These are phyloP conservation scores for Nestor notabilis DNA, from an alignment of 2,113 vertebrate genomes.

Conservation along the genomic window DNA sequence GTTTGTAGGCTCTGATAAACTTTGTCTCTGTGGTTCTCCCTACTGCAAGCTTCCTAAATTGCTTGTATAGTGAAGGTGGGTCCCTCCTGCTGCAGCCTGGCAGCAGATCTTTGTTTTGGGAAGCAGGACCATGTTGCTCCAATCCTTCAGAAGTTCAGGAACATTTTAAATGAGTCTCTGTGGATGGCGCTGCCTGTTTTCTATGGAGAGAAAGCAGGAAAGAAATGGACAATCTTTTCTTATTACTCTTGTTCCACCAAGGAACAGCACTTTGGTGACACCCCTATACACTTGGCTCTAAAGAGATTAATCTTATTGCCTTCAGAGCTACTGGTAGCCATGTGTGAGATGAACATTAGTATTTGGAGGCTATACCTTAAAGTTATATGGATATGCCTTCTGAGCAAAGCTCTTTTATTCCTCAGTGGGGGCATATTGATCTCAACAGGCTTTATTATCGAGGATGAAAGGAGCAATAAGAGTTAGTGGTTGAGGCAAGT, in stretches of 20 bases:
- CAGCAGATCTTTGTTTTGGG: background rate
- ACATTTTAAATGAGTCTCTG: background rate
- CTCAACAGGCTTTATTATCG: background rate
- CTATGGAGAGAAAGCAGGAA: background rate
- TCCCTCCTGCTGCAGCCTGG: background rate
- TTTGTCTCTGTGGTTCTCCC: background rate
- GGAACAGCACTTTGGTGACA: background rate
- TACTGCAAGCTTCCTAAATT: background rate
- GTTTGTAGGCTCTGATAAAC: background rate
- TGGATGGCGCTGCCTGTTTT: background rate
- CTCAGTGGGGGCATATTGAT: background rate
- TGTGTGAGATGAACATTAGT: background rate
- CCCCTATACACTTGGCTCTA: background rate
- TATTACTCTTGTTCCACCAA: background rate
- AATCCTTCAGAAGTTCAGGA: background rate
- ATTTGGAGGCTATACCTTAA: background rate
- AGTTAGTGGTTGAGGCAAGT: background rate
- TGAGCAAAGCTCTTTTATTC: background rate
- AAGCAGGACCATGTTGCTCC: background rate
- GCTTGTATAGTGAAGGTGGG: background rate
- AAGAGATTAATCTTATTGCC: background rate
- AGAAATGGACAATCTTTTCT: background rate
- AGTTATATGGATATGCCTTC: slow-evolving; percentile 7
- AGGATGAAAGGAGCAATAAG: background rate
- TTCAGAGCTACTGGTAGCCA: background rate